Conservation (phyloP, 2,113 vertebrate species). For the Geococcyx californianus region DNA sequence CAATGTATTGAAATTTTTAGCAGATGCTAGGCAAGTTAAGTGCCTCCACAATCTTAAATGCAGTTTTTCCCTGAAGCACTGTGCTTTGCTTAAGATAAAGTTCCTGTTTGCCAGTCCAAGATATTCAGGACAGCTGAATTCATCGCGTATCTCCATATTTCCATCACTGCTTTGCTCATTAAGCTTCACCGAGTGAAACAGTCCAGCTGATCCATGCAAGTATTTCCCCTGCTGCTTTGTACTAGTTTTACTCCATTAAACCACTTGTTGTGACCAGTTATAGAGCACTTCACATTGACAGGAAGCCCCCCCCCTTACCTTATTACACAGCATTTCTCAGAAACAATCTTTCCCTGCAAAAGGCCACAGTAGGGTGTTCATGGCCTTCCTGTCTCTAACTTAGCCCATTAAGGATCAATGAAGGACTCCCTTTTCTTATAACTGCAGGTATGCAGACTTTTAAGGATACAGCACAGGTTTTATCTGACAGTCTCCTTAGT, state of each 20-base stretch:
- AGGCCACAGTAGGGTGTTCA: accelerated
- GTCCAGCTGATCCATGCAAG: accelerated
- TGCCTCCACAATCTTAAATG: not conserved
- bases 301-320: not conserved
- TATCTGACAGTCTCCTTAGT: not conserved
- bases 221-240: not conserved
- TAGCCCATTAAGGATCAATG: not conserved
- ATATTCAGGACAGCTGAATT: not conserved
- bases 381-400: not conserved
- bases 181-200: not conserved
- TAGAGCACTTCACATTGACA: accelerated
- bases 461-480: not conserved
- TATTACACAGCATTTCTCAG: not conserved
- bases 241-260: not conserved
- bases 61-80: not conserved
- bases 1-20: not conserved
- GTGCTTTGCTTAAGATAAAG: not conserved
- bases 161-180: not conserved
- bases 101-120: not conserved
- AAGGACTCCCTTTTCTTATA: not conserved
- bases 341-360: not conserved
- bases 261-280: not conserved
- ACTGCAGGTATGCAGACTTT: not conserved
- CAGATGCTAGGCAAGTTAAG: not conserved
- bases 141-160: not conserved